These are phyloP conservation scores for Aldabrachelys gigantea DNA, from an alignment of 2,113 vertebrate genomes.

Conservation along the genomic window DNA sequence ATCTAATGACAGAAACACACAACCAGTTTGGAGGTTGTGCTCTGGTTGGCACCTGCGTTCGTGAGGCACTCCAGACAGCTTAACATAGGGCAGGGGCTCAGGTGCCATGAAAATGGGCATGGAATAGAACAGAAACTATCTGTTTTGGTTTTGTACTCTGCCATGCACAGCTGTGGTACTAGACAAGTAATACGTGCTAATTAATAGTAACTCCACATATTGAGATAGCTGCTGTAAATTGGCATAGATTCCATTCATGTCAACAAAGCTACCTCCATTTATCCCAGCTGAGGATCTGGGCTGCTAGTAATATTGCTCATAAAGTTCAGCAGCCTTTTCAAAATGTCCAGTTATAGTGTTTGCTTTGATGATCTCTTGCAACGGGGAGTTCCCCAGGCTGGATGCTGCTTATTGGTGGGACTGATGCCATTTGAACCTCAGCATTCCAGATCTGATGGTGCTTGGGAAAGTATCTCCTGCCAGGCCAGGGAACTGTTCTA, in stretches of 20 bases:
- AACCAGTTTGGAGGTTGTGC: background rate
- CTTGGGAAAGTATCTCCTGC: background rate
- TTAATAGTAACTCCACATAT: background rate
- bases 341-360: background rate
- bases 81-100: background rate
- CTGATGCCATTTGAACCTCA: background rate
- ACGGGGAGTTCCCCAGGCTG: background rate
- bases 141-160: background rate
- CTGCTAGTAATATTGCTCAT: background rate
- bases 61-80: too few species aligned
- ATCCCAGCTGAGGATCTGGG: background rate
- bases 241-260: background rate
- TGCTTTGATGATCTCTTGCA: background rate
- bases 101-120: background rate
- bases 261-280: background rate
- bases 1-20: background rate
- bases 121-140: background rate
- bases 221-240: background rate
- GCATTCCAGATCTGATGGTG: background rate
- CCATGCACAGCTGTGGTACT: background rate
- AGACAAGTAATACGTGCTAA: background rate
- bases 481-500: background rate
- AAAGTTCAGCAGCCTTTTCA: background rate
- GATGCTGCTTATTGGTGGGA: background rate
- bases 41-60: background rate